phyloP scores from a whole-genome alignment of 2,797 vertebrate species.

The Uromys caudimaculatus region DNA sequence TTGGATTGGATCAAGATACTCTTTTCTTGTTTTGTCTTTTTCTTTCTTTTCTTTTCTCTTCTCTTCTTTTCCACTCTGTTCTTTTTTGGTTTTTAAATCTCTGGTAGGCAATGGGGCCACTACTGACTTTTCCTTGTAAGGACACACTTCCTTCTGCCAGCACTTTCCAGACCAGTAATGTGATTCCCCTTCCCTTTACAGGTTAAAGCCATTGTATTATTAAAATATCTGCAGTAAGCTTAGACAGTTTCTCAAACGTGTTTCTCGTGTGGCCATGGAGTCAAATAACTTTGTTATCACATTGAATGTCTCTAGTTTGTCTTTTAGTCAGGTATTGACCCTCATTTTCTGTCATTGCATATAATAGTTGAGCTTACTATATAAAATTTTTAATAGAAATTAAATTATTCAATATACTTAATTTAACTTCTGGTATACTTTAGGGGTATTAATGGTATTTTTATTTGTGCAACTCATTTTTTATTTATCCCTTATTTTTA shows the following conservation, averaged over 20 bases:
- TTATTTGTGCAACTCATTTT: not conserved
- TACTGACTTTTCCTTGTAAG: not conserved
- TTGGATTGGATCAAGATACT: not conserved
- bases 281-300: not conserved
- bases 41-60: too few relatives aligned
- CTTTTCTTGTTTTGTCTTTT: too few relatives aligned
- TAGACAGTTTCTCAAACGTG: not conserved
- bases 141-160: not conserved
- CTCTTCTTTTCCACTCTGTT: too few relatives aligned
- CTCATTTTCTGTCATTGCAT: not conserved
- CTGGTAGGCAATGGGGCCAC: not conserved
- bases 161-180: not conserved
- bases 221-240: not conserved
- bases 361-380: not conserved
- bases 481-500: not conserved
- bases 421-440: not conserved
- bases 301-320: not conserved
- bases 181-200: not conserved
- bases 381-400: not conserved
- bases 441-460: not conserved
- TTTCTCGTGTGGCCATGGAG: too few relatives aligned
- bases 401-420: conserved; percentile 1
- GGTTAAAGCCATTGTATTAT: not conserved
- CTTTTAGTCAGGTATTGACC: not conserved
- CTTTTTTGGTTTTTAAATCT: not conserved